Evolutionary conservation across 2,888 invertebrate genomes (phyloP).

Genomic region (Ceramica pisi): DNA sequence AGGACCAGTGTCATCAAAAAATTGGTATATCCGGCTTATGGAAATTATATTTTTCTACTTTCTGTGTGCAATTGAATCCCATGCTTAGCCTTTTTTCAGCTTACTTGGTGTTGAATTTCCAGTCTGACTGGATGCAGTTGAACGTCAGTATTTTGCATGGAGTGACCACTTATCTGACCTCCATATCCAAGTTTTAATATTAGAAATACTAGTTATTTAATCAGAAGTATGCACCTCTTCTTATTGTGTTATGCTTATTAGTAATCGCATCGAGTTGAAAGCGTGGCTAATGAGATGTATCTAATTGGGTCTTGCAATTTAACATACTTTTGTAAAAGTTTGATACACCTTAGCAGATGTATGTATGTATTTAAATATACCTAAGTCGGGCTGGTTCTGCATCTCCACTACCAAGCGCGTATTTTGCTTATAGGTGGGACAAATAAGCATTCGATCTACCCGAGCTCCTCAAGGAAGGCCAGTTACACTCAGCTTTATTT

Average conservation of each 20-base stretch:
- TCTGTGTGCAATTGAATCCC: too few species aligned
- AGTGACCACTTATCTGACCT: too few species aligned
- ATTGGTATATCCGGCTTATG: too few species aligned
- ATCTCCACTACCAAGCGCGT: too few species aligned
- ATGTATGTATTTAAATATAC: too few species aligned
- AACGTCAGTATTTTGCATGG: background rate
- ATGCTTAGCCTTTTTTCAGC: background rate
- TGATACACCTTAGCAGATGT: background rate
- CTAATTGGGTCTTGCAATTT: background rate
- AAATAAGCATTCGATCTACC: too few species aligned
- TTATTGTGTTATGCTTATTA: background rate
- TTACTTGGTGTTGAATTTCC: background rate
- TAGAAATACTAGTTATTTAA: background rate
- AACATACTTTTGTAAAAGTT: background rate
- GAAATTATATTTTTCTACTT: too few species aligned
- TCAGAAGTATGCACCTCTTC: background rate
- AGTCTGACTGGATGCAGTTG: background rate
- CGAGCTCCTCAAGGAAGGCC: too few species aligned
- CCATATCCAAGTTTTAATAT: too few species aligned
- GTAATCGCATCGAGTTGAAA: background rate
- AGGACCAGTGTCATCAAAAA: background rate
- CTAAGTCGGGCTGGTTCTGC: too few species aligned
- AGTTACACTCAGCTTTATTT: too few species aligned
- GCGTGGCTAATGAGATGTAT: background rate
- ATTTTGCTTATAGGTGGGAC: too few species aligned